A percentile compares a stretch with the other conserved stretches of the same genome.
phyloP scores from a whole-genome alignment of 1,140 invertebrate species.

The Holotrichia oblita region DNA sequence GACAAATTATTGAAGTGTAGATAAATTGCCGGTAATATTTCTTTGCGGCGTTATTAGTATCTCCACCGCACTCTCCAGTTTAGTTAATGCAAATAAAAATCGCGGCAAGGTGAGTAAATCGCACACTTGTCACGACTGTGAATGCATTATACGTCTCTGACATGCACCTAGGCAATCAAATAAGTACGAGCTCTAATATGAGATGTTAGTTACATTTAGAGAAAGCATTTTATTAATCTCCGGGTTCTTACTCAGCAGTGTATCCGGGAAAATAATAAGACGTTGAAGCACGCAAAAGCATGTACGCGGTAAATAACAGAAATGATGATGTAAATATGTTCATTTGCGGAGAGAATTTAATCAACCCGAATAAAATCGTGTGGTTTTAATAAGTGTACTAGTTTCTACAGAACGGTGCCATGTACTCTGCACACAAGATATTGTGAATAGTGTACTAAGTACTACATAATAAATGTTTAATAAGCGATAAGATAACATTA shows the following conservation, averaged over 20 bases:
- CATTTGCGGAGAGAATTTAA: too few relatives aligned
- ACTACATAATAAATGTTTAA: too few relatives aligned
- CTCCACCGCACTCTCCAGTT: not conserved
- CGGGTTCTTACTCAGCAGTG: not conserved
- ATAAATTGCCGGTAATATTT: not conserved
- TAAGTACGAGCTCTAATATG: not conserved
- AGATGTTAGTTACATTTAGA: not conserved
- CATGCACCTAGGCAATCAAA: conserved; percentile 17
- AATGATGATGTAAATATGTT: not conserved
- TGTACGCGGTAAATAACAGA: not conserved
- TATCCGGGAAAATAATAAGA: not conserved
- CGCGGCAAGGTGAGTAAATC: not conserved
- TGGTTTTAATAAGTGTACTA: too few relatives aligned
- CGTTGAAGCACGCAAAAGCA: not conserved
- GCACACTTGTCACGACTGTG: not conserved
- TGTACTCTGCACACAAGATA: too few relatives aligned
- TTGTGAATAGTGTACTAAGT: too few relatives aligned
- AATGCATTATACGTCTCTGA: not conserved
- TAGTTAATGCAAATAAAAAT: not conserved
- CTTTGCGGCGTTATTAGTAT: not conserved
- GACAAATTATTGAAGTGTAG: not conserved
- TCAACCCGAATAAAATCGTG: too few relatives aligned
- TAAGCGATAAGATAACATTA: too few relatives aligned
- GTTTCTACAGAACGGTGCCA: too few relatives aligned
- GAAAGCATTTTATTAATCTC: conserved; percentile 23